phyloP scores from a whole-genome alignment of 2,888 invertebrate species.

The Boloria selene region DNA sequence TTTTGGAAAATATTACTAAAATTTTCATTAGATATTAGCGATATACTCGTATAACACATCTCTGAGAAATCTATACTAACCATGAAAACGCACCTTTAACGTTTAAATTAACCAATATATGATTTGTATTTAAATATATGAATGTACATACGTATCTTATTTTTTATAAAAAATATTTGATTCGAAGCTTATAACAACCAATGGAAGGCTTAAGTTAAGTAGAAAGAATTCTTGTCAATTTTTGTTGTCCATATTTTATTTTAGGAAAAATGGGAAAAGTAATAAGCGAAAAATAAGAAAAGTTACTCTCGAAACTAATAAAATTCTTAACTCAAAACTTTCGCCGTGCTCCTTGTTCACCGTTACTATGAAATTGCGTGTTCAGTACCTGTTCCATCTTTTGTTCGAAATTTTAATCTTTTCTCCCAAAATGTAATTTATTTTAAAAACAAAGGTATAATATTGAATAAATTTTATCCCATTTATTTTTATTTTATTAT shows the following conservation, averaged over 20 bases:
- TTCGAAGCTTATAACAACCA: background rate
- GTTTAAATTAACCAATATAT: too few species aligned
- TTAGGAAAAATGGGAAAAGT: slow-evolving; percentile 36
- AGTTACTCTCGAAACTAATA: slow-evolving; percentile 41
- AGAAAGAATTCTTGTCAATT: slow-evolving; percentile 27
- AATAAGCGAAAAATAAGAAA: slow-evolving; percentile 38
- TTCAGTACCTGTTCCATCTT: slow-evolving; percentile 29
- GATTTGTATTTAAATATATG: too few species aligned
- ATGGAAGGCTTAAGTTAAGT: background rate
- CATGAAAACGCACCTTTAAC: too few species aligned
- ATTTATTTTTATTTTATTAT: background rate
- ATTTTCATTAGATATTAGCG: too few species aligned
- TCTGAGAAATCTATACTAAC: too few species aligned
- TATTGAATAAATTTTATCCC: background rate
- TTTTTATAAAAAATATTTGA: background rate
- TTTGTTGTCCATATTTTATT: slow-evolving; percentile 34
- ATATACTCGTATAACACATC: too few species aligned
- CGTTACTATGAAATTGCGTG: slow-evolving; percentile 35
- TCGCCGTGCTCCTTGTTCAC: slow-evolving; percentile 34
- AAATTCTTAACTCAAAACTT: slow-evolving; percentile 42
- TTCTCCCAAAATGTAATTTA: slow-evolving; percentile 3
- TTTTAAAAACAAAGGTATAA: background rate
- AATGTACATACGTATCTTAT: too few species aligned
- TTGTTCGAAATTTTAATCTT: slow-evolving; percentile 18
- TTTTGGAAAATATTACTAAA: too few species aligned